Evolutionary conservation across 2,113 vertebrate species (phyloP).

Genomic region (Telmatochromis bifrenatus): DNA sequence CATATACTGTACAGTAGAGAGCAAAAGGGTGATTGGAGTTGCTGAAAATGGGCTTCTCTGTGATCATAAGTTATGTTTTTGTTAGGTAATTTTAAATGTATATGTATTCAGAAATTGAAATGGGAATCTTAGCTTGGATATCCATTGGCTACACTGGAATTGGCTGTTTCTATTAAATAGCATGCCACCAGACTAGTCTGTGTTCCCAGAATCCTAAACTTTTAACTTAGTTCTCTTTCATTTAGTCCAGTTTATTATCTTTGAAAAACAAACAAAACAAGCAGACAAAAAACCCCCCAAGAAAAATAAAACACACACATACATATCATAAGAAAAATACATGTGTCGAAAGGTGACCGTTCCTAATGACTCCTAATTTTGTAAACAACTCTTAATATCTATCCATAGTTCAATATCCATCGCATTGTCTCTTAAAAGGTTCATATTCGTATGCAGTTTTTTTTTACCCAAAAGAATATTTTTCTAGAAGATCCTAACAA

Average conservation of each 20-base stretch:
- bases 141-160: not conserved
- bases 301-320: not conserved
- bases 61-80: not conserved
- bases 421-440: not conserved
- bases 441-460: not conserved
- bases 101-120: not conserved
- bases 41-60: not conserved
- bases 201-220: not conserved
- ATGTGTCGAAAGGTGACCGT: not conserved
- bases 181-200: not conserved
- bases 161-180: not conserved
- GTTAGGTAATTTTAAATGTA: not conserved
- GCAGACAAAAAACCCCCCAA: accelerated
- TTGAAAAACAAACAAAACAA: not conserved
- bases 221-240: not conserved
- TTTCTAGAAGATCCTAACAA: not conserved
- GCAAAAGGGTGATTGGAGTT: not conserved
- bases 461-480: not conserved
- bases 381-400: not conserved
- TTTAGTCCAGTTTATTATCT: not conserved
- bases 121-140: not conserved
- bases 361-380: not conserved
- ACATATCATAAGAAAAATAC: not conserved
- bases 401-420: not conserved
- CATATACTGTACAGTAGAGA: not conserved